phyloP scores from a whole-genome alignment of 2,888 invertebrate genomes.

The Volucella inanis region DNA sequence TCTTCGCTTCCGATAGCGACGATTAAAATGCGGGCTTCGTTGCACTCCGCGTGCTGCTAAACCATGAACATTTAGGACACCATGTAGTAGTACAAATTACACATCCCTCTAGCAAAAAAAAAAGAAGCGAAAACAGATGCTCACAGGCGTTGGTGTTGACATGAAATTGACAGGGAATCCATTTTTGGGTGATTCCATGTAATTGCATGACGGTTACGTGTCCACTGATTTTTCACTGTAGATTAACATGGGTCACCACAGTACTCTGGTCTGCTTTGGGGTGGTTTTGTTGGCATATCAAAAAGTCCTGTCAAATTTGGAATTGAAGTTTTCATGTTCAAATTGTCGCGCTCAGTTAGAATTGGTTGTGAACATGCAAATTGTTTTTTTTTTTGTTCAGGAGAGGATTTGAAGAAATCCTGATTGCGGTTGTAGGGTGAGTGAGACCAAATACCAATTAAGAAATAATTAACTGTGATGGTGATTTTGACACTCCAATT shows the following conservation, averaged over 20 bases:
- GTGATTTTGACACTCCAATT: neutral
- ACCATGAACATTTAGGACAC: constrained; percentile 19
- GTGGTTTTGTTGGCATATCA: constrained; percentile 1
- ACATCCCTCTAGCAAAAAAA: neutral
- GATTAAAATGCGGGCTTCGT: constrained; percentile 69
- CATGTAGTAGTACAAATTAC: neutral
- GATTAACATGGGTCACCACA: neutral
- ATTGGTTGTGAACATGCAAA: constrained; percentile 65
- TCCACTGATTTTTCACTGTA: constrained; percentile 54
- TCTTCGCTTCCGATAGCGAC: constrained; percentile 20
- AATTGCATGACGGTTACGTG: constrained; percentile 55
- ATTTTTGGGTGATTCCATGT: constrained; percentile 60
- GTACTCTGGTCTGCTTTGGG: neutral
- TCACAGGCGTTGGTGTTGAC: constrained; percentile 49
- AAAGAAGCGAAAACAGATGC: constrained; percentile 30
- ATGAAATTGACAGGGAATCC: constrained; percentile 65
- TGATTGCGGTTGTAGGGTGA: constrained; percentile 56
- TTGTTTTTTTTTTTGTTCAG: neutral
- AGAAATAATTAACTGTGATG: constrained; percentile 34
- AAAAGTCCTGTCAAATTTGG: constrained; percentile 38
- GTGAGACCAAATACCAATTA: constrained; percentile 34
- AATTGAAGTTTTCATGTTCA: constrained; percentile 53
- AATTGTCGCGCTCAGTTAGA: constrained; percentile 57
- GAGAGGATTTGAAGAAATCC: constrained; percentile 27
- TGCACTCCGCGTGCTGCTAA: constrained; percentile 62